Evolutionary conservation across 2,113 vertebrate genomes (phyloP), one percentile per base, ranked within the genome.

Genomic region (Oreamnos americanus): DNA sequence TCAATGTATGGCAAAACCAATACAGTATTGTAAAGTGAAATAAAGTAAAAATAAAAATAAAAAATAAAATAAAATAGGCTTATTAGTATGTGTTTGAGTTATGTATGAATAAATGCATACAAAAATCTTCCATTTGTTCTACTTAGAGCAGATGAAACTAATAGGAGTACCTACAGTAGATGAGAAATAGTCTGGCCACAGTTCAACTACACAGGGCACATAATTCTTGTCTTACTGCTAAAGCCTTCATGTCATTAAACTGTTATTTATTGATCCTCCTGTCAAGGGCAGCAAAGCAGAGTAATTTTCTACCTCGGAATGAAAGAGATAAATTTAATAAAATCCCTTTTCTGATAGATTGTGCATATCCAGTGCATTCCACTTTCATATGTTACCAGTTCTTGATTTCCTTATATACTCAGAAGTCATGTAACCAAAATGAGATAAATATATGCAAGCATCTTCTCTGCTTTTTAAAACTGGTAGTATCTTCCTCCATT

Each of bases 181-280:
- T 79, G 21, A 97, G 45, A 87, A 95, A 92, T 57, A 71, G 19
- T 71, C 6, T 62, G 87, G 33, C 60, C 83, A 8, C 51, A 43
- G 45, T 95, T 91, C 30, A 94, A 4, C 87, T 39, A 33, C 16
- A 95, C 30, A 96, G 16, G 74, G 55, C 45, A 49, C 60, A 93
- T 92, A 79, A 95, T 58, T 92, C 33, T 98, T 92, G 45, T 47
- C 30, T 67, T 90, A 76, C 33, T 57, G 30, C 55, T 95, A 92
- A 85, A 93, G n/a, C 9, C 11, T 83, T 94, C 51, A n/a, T 45
- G 11, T 16, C 25, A 87, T 95, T 93, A 87, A 93, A 90, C 55
- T 28, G 13, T 96, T 93, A 95, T 92, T 97, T 97, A 97, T 57
- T 94, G 90, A 97, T 94, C 67, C 8, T 53, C 8, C 86, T 96